These are phyloP conservation scores for Echiichthys vipera DNA, from an alignment of 2,797 vertebrate species.

Conservation along the genomic window DNA sequence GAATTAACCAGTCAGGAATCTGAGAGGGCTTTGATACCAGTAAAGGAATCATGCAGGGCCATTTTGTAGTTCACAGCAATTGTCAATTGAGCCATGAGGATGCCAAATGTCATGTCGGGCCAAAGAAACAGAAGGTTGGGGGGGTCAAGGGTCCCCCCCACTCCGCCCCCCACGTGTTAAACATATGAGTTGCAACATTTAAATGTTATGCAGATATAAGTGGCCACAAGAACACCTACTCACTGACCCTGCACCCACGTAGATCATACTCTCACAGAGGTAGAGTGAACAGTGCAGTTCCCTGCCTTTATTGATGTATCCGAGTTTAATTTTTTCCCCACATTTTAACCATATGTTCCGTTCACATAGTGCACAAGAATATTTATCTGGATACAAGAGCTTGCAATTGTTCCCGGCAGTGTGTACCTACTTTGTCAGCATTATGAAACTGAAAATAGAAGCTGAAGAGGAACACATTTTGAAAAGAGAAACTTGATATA, in stretches of 20 bases:
- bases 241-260: slow-evolving; percentile 54
- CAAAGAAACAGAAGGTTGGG: slow-evolving; percentile 50
- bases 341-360: slow-evolving; percentile 24
- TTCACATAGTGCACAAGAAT: slow-evolving; percentile 19
- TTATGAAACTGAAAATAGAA: slow-evolving; percentile 51
- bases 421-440: slow-evolving; percentile 51
- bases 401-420: slow-evolving; percentile 31
- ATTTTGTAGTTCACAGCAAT: slow-evolving; percentile 66
- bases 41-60: slow-evolving; percentile 61
- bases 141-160: slow-evolving; percentile 13
- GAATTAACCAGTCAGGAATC: slow-evolving; percentile 77
- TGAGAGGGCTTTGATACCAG: slow-evolving; percentile 64
- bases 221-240: slow-evolving; percentile 56
- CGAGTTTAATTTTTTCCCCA: slow-evolving; percentile 17
- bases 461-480: slow-evolving; percentile 58
- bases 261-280: slow-evolving; percentile 29
- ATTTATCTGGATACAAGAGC: slow-evolving; percentile 35
- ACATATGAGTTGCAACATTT: slow-evolving; percentile 36
- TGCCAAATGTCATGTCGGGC: slow-evolving; percentile 73
- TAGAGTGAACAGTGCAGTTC: slow-evolving; percentile 9
- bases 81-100: slow-evolving; percentile 59
- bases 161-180: slow-evolving; percentile 22
- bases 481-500: slow-evolving; percentile 57
- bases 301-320: slow-evolving; percentile 16
- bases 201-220: slow-evolving; percentile 55